Base-by-base conservation (phyloP, 2,797 vertebrate genomes). In the Nasua narica region DNA sequence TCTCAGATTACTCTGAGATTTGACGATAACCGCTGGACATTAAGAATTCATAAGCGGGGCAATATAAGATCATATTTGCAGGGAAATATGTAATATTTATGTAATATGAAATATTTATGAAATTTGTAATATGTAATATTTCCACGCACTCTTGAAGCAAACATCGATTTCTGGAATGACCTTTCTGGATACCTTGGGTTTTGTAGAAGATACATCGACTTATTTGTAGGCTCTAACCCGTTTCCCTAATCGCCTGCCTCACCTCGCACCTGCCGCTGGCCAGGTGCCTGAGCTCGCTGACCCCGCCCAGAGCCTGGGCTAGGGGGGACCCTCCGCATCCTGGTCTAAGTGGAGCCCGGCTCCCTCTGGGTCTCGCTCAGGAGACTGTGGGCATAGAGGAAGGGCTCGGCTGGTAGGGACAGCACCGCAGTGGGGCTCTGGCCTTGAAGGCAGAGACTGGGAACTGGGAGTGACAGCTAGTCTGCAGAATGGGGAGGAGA, bases 131-230 rank as follows among this genome's bases (percentile, higher is more conserved):
- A n/a, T n/a, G n/a, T 29, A 69, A 52, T 37, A 58, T 23, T 18
- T 21, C 25, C 43, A 29, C 11, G 18, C 25, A n/a, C 23, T 14
- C 14, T 9, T 1, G 25, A 86, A 74, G 25, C 50, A 81, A 32
- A 81, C 11, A 9, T 18, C 18, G 3, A 7, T 23, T 65, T 50
- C 40, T 79, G 90, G 40, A 62, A 35, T 72, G 29, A 52, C 21
- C 8, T 11, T 81, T 83, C 50, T 40, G 43, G 54, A 3, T 21
- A 5, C 10, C 40, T 29, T 48, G 11, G 18, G n/a, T 10, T 40
- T 29, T 37, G 32, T 7, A 56, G 46, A 25, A n/a, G 48, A 7
- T 18, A 5, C 27, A 7, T 0, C 10, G 0, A 16, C 11, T 4
- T 27, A 6, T 25, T 46, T 81, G 29, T 11, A 5, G 5, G 21